A percentile compares a stretch with the other conserved stretches of the same genome.
Evolutionary conservation across 1,140 invertebrate species (phyloP).

Genomic region (Penaeus japonicus): DNA sequence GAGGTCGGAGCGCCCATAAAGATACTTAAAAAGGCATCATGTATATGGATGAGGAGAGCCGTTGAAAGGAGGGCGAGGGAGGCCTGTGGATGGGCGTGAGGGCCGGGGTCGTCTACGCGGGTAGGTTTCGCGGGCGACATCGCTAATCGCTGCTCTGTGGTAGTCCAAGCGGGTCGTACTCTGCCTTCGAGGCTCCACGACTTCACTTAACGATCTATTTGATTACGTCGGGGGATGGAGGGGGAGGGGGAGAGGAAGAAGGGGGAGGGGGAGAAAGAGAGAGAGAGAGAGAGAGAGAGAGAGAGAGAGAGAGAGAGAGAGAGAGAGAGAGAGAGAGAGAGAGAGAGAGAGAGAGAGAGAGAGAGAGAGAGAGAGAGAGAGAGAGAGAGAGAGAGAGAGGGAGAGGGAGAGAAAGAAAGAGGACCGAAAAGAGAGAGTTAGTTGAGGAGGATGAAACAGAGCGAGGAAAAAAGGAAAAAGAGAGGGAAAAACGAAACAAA

Average conservation of each 20-base stretch:
- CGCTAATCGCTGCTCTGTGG: no score
- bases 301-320: neutral
- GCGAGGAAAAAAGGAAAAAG: neutral
- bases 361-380: neutral
- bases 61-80: no score
- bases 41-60: no score
- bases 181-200: neutral
- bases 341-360: neutral
- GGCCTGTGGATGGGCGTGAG: no score
- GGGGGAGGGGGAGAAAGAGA: neutral
- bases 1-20: no score
- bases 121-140: no score
- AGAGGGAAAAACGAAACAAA: no score
- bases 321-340: neutral
- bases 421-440: neutral
- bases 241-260: neutral
- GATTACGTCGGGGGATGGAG: neutral
- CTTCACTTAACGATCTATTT: neutral
- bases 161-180: no score
- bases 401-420: neutral
- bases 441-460: neutral
- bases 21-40: no score
- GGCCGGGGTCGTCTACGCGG: no score
- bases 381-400: neutral
- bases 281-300: no score